These are phyloP conservation scores for Drosophila prostipennis DNA, from an alignment of 2,888 invertebrate genomes.

Conservation along the genomic window DNA sequence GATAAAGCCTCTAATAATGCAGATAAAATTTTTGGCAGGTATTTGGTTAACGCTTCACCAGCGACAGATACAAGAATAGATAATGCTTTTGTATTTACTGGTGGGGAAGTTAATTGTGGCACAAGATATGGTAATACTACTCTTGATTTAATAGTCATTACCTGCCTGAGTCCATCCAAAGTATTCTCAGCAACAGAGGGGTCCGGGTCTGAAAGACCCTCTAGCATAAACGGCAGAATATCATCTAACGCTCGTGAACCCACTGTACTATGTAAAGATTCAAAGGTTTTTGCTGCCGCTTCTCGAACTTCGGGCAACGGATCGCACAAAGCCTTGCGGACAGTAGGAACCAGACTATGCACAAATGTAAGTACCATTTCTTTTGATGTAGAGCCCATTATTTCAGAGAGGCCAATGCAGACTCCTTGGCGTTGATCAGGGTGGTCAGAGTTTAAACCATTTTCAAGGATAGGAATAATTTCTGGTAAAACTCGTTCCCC, in stretches of 20 bases:
- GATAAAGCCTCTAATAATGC: constrained; percentile 92
- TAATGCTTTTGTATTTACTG: constrained; percentile 96
- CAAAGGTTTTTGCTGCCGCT: constrained; percentile 98
- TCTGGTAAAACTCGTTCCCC: constrained; percentile 99
- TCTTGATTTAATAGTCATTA: constrained; percentile 98
- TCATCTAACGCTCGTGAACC: constrained; percentile 97
- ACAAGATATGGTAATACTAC: constrained; percentile 98
- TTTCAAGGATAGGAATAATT: constrained; percentile 98
- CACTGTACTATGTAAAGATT: constrained; percentile 96
- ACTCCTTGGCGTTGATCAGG: constrained; percentile 99
- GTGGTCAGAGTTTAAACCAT: constrained; percentile 95
- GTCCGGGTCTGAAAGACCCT: constrained; percentile 90
- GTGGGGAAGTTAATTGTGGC: constrained; percentile 94
- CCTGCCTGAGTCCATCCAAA: constrained; percentile 97
- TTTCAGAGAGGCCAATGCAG: constrained; percentile 98
- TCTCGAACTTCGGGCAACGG: constrained; percentile 95
- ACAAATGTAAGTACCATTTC: constrained; percentile 97
- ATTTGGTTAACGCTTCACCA: constrained; percentile 95
- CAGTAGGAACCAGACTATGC: constrained; percentile 95
- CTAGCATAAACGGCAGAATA: constrained; percentile 96
- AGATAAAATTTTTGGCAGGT: constrained; percentile 95
- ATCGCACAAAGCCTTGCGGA: constrained; percentile 97
- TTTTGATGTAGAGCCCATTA: constrained; percentile 97
- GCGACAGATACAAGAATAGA: constrained; percentile 97
- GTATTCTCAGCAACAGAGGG: constrained; percentile 93